Conservation (phyloP, 2,888 invertebrate species). For the Spicauda simplicius region DNA sequence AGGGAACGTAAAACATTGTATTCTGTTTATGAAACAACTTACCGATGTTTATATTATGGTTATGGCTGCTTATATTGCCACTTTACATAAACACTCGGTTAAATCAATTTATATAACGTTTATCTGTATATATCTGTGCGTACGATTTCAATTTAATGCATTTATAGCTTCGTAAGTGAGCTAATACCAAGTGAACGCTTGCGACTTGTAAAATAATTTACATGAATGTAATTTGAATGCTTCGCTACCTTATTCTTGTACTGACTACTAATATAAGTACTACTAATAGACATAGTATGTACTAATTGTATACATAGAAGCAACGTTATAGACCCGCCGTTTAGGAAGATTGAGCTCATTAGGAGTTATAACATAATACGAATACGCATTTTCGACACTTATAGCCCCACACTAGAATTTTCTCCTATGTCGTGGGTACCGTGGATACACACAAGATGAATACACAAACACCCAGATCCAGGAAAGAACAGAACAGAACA, state of each 20-base stretch:
- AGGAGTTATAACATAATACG: too few relatives aligned
- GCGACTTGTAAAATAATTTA: background rate
- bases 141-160: constrained; percentile 15
- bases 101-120: constrained; percentile 30
- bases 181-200: background rate
- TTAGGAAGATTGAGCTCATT: too few relatives aligned
- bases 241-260: background rate
- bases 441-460: too few relatives aligned
- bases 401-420: too few relatives aligned
- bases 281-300: too few relatives aligned
- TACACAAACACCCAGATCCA: too few relatives aligned
- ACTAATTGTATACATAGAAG: too few relatives aligned
- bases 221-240: background rate
- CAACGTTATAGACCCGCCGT: too few relatives aligned
- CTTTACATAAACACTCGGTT: constrained; percentile 19
- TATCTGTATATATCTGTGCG: constrained; percentile 19
- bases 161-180: constrained; percentile 13
- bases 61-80: constrained; percentile 14
- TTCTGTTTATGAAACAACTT: constrained; percentile 30
- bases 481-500: too few relatives aligned
- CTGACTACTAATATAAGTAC: too few relatives aligned
- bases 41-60: constrained; percentile 27
- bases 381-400: too few relatives aligned
- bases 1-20: constrained; percentile 28
- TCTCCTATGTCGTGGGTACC: too few relatives aligned